Conservation (phyloP, 1,140 invertebrate genomes). For the Leptestheria dahalacensis region DNA sequence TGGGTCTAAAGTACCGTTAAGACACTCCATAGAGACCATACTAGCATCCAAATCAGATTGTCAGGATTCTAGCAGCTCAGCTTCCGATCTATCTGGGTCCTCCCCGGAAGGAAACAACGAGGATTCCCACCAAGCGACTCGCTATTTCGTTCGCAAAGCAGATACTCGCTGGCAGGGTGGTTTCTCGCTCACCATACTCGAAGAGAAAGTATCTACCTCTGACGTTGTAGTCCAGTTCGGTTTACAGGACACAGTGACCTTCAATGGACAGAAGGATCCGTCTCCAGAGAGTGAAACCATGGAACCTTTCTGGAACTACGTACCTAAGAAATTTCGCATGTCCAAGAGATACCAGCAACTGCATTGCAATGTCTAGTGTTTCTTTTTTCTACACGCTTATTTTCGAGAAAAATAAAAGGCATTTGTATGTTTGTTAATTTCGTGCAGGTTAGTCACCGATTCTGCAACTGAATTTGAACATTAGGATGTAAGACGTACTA, state of each 20-base stretch:
- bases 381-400: no score
- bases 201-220: background rate
- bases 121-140: no score
- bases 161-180: background rate
- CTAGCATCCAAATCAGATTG: background rate
- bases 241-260: background rate
- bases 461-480: no score
- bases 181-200: background rate
- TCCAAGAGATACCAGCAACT: slow-evolving; percentile 1
- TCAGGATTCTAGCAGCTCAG: no score
- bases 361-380: no score
- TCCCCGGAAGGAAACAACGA: background rate
- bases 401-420: no score
- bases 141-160: background rate
- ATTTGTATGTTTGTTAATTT: no score
- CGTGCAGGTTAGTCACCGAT: no score
- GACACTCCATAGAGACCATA: background rate
- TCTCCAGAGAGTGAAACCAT: background rate
- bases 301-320: background rate
- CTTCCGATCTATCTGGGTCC: no score
- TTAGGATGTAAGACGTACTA: no score
- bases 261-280: background rate
- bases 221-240: background rate
- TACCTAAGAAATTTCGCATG: slow-evolving; percentile 3
- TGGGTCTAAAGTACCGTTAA: background rate